Base-by-base conservation (phyloP, 2,797 vertebrate genomes). In the Erpetoichthys calabaricus region DNA sequence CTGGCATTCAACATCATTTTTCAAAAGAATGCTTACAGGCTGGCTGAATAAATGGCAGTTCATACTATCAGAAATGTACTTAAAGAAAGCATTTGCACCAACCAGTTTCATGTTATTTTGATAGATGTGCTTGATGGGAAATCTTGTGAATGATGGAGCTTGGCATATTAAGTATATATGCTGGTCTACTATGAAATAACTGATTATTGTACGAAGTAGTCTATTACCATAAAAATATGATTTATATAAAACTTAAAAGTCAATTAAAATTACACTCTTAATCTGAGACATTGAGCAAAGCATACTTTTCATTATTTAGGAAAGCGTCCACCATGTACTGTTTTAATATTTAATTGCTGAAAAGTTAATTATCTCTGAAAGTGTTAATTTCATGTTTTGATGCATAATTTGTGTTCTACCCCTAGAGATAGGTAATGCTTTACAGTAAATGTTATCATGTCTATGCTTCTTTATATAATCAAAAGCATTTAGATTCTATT, bases 71-170 rank as follows among this genome's bases (percentile, higher is more conserved):
- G 73, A 73, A 68, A 62, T 57, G 62, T 65, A 70, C 70, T 67
- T 43, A 60, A 41, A 61, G 71, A 68, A 66, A 56, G 49, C 64
- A 61, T 74, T 70, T 77, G 67, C 64, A 47, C 49, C 62, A 67
- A 60, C 68, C 62, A 57, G 73, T 74, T 69, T 71, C 71, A 67
- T 60, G 58, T 76, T 76, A 70, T 76, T 66, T 67, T 67, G 75
- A 79, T 72, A 75, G 46, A 49, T 69, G 62, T 69, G 67, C 70
- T 78, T 82, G 75, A 83, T 75, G 76, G 72, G 68, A 77, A 79
- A 85, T 85, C 80, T 82, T 81, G 73, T 77, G 64, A 63, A 56
- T 84, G 81, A 87, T 78, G 75, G 80, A 84, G 83, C 75, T 70
- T 68, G 64, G 56, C 25, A 25, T 25, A 25, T 25, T 25, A 25